Percentiles rank a stretch among this genome's conserved stretches.
These are phyloP conservation scores for Pseudochirops corinnae DNA, from an alignment of 2,797 vertebrate species.

Conservation along the genomic window DNA sequence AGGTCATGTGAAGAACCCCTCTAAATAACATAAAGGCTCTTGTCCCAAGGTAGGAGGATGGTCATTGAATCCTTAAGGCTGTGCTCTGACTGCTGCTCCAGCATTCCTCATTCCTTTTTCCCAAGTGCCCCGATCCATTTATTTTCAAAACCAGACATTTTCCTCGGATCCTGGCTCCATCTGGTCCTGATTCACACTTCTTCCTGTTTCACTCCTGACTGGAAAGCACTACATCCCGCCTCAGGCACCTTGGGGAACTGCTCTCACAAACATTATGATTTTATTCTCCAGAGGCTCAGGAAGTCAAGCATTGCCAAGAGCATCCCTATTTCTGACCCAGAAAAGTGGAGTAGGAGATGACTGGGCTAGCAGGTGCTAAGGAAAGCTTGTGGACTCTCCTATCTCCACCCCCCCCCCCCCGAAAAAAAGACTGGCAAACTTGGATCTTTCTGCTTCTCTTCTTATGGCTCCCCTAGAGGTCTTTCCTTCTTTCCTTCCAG, in stretches of 20 bases:
- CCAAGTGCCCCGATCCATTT: conserved; percentile 33
- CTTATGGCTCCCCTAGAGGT: background rate
- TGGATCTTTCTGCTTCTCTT: background rate
- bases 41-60: background rate
- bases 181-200: conserved; percentile 71
- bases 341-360: conserved; percentile 30
- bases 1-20: background rate
- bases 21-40: background rate
- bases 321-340: conserved; percentile 55
- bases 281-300: conserved; percentile 74
- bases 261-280: conserved; percentile 68
- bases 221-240: conserved; percentile 62
- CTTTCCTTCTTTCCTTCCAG: background rate
- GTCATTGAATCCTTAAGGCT: background rate
- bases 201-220: conserved; percentile 66
- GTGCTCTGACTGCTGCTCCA: background rate
- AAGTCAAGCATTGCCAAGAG: conserved; percentile 67
- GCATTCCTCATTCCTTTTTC: background rate
- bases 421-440: background rate
- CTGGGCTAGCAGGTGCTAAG: conserved; percentile 14
- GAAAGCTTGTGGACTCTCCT: background rate
- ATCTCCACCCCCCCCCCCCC: background rate
- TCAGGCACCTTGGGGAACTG: conserved; percentile 72
- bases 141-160: conserved; percentile 63
- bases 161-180: conserved; percentile 78